phyloP scores from a whole-genome alignment of 2,113 vertebrate genomes.

The Gymnarchus niloticus region DNA sequence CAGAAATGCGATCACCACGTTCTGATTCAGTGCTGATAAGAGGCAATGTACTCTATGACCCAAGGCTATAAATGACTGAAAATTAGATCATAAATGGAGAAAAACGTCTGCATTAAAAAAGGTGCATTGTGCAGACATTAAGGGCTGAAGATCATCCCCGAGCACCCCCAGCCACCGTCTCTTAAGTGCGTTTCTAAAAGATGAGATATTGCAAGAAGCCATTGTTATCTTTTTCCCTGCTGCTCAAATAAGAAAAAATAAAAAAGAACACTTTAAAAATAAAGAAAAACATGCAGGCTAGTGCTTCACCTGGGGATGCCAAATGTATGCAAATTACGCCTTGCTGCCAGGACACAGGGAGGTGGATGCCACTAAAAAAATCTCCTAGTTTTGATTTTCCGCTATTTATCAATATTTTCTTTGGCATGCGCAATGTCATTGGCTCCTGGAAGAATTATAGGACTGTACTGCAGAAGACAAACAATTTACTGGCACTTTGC shows the following conservation, averaged over 20 bases:
- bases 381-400: slow-evolving; percentile 64
- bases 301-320: slow-evolving; percentile 37
- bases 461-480: slow-evolving; percentile 73
- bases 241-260: too few relatives aligned
- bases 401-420: slow-evolving; percentile 76
- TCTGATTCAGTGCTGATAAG: slow-evolving; percentile 5
- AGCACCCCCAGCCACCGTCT: not conserved
- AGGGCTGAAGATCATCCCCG: not conserved
- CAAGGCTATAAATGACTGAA: slow-evolving; percentile 1
- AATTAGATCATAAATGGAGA: slow-evolving; percentile 5
- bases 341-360: slow-evolving; percentile 52
- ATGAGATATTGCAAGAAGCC: slow-evolving; percentile 7
- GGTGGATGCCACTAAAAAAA: slow-evolving; percentile 44
- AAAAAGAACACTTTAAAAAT: slow-evolving; percentile 31
- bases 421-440: slow-evolving; percentile 74
- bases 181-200: slow-evolving; percentile 15
- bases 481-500: slow-evolving; percentile 81
- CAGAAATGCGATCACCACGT: not conserved
- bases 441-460: slow-evolving; percentile 75
- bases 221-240: slow-evolving; percentile 21
- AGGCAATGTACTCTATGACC: not conserved
- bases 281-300: slow-evolving; percentile 29
- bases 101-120: not conserved
- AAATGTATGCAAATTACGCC: slow-evolving; percentile 58
- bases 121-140: not conserved